Evolutionary conservation across 2,888 invertebrate genomes (phyloP).

Genomic region (Chymomyza procnemis): DNA sequence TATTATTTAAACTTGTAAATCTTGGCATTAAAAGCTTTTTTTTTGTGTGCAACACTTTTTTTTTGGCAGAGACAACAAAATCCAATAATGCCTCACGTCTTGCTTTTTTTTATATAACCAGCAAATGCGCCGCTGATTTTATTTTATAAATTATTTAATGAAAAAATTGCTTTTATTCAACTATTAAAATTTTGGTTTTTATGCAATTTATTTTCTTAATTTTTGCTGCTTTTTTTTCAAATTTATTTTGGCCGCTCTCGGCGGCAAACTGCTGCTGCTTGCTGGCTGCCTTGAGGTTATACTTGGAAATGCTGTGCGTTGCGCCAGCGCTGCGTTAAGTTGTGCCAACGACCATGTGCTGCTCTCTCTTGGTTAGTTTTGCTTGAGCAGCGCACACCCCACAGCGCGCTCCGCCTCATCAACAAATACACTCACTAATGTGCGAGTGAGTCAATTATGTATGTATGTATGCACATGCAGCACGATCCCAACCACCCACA

Average conservation of each 20-base stretch:
- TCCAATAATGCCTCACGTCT: conserved; percentile 20
- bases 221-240: too few species aligned
- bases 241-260: conserved; percentile 50
- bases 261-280: conserved; percentile 23
- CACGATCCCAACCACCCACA: conserved; percentile 26
- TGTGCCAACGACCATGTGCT: conserved; percentile 3
- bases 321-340: conserved; percentile 28
- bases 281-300: conserved; percentile 63
- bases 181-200: not conserved
- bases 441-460: conserved; percentile 50
- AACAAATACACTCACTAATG: conserved; percentile 32
- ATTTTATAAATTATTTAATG: not conserved
- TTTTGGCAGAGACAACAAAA: conserved; percentile 6
- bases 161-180: not conserved
- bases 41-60: not conserved
- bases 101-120: conserved; percentile 5
- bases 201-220: not conserved
- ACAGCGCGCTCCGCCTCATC: conserved; percentile 42
- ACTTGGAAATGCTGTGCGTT: conserved; percentile 62
- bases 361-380: not conserved
- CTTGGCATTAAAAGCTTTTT: not conserved
- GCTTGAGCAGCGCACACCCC: conserved; percentile 16
- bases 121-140: not conserved
- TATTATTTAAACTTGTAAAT: not conserved
- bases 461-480: conserved; percentile 26